Evolutionary conservation across 2,797 vertebrate species (phyloP).

Genomic region (Protonibea diacanthus): DNA sequence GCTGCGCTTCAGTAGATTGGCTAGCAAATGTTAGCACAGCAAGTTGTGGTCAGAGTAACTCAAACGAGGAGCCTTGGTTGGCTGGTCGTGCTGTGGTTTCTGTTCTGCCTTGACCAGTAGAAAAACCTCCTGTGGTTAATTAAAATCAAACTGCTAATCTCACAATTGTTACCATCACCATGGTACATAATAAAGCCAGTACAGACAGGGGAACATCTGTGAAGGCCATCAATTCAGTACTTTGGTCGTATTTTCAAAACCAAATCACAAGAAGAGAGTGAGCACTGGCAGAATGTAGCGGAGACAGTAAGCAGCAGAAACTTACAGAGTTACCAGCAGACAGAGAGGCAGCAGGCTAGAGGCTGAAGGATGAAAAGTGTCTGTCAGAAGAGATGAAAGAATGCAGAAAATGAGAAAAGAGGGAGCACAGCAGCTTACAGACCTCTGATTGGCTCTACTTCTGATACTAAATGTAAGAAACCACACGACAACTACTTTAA

Average conservation of each 20-base stretch:
- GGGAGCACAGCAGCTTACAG: conserved; percentile 29
- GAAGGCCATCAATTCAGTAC: background rate
- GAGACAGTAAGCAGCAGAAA: conserved; percentile 59
- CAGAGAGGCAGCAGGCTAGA: conserved; percentile 68
- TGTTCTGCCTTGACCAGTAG: too few relatives aligned
- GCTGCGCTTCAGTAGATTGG: too few relatives aligned
- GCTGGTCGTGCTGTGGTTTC: too few relatives aligned
- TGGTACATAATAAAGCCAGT: background rate
- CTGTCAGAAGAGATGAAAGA: conserved; percentile 67
- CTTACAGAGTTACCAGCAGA: conserved; percentile 70
- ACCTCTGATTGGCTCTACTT: background rate
- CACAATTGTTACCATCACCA: background rate
- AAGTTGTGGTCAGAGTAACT: too few relatives aligned
- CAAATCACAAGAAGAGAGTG: background rate
- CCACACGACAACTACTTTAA: background rate
- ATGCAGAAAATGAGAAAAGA: conserved; percentile 43
- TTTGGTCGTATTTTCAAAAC: background rate
- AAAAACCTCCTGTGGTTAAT: too few relatives aligned
- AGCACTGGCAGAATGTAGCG: conserved; percentile 24
- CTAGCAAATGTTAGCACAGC: too few relatives aligned
- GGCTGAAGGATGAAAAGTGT: conserved; percentile 70
- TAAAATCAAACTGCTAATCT: background rate
- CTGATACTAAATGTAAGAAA: background rate
- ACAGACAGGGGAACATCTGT: background rate
- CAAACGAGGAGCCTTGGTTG: too few relatives aligned